Base-by-base conservation (phyloP, 2,888 invertebrate genomes). In the Leuctra nigra region DNA sequence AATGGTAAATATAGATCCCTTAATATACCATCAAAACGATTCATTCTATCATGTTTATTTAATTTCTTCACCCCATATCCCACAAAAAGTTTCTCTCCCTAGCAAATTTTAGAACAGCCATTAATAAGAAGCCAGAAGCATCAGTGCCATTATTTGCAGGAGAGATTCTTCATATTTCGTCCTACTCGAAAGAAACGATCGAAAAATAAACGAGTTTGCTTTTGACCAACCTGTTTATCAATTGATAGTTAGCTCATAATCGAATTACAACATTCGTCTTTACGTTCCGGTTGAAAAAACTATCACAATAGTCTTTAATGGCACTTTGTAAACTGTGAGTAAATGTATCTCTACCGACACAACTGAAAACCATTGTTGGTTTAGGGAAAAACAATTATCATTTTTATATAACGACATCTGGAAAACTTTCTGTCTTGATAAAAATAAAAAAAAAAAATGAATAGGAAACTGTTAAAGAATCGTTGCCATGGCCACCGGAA, bases 381-480 rank as follows among this genome's bases (percentile, higher is more conserved):
- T n/a, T n/a, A n/a, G n/a, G n/a, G n/a, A n/a, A n/a, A n/a, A n/a
- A n/a, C n/a, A n/a, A n/a, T 3, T 11, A 13, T n/a, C 13, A 11
- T 38, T n/a, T 9, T 38, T n/a, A 38, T 14, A 4, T 16, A 38
- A 39, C 2, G 20, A 39, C 39, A 39, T 39, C 39, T 39, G 16
- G 39, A 2, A 39, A 39, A 39, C 39, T 39, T 39, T 39, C 20
- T 39, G 16, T 14, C 3, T 14, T 36, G n/a, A 13, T 11, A 11
- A n/a, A 36, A 16, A 48, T 1, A 25, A 29, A n/a, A n/a, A 22
- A 24, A 53, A 41, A 18, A 53, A 39, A 50, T 36, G 36, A 48
- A 48, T 38, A 36, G 47, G 25, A 55, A 55, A 50, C 48, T 16
- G 55, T 55, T 55, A 55, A 55, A 55, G 50, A 50, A 47, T 39